Evolutionary conservation across 64 coral and sea anemone genomes (phyloP), one percentile per base, ranked within the genome.

Genomic region (Trachythela sp.): DNA sequence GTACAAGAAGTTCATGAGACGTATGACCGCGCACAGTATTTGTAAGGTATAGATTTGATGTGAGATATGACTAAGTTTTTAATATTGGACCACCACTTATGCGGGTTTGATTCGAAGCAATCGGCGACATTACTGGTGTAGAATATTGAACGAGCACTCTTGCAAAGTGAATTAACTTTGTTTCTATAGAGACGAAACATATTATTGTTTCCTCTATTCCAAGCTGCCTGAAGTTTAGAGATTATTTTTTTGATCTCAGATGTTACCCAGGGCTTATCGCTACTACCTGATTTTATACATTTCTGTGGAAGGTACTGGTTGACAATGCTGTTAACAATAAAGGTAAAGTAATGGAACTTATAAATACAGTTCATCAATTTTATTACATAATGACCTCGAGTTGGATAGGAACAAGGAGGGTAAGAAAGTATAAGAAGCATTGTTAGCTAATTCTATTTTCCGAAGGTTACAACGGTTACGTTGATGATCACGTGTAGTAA

Each of bases 311-410:
- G 39, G 39, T 43, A 30, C 9, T n/a, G 35, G 2, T 85, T 17
- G 24, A 85, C 39, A 43, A 85, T 85, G 83, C 13, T 45, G 20
- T 85, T 85, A 15, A 85, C 39, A 30, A 43, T 29, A 3, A 30
- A 45, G n/a, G 84, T 40, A 48, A 85, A 85, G 54, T 59, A 59
- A 22, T 59, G 54, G 54, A 59, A 59, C 54, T 59, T 59, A 13
- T 59, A n/a, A n/a, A n/a, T n/a, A n/a, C n/a, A n/a, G n/a, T n/a
- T n/a, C n/a, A n/a, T n/a, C n/a, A n/a, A n/a, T n/a, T n/a, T n/a
- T n/a, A n/a, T n/a, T n/a, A n/a, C n/a, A n/a, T n/a, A n/a, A n/a
- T n/a, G n/a, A n/a, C n/a, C n/a, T n/a, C n/a, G n/a, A n/a, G n/a
- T n/a, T n/a, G n/a, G n/a, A n/a, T n/a, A n/a, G n/a, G n/a, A n/a